A percentile compares a stretch with the other conserved stretches of the same genome.
These are phyloP conservation scores for Siniperca undulata DNA, from an alignment of 2,797 vertebrate species.

Conservation along the genomic window DNA sequence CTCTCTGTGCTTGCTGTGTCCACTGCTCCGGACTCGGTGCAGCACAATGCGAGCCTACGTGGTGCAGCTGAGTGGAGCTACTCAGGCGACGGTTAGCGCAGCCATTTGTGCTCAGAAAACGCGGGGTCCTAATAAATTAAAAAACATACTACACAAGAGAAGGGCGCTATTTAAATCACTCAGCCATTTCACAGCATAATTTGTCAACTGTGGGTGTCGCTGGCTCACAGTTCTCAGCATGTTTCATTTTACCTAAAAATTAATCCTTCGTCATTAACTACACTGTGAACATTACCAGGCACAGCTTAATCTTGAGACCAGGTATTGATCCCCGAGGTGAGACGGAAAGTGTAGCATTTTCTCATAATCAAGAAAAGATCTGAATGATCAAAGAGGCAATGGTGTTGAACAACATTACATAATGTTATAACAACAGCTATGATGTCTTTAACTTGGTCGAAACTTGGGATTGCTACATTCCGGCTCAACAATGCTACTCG, in stretches of 20 bases:
- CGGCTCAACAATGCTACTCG: conserved; percentile 28
- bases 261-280: not conserved
- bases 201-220: not conserved
- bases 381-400: not conserved
- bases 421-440: not conserved
- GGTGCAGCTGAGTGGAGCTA: conserved; percentile 48
- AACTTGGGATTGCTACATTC: conserved; percentile 56
- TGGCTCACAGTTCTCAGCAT: not conserved
- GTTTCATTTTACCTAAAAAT: not conserved
- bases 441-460: conserved; percentile 34
- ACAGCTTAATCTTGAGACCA: not conserved
- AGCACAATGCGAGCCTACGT: conserved; percentile 34
- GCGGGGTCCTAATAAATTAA: conserved; percentile 39
- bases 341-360: not conserved
- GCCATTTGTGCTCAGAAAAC: conserved; percentile 65
- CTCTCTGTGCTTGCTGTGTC: conserved; percentile 13
- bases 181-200: too few species aligned
- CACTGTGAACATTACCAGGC: not conserved
- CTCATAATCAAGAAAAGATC: not conserved
- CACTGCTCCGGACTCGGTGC: conserved; percentile 16
- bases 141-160: not conserved
- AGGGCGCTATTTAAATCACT: not conserved
- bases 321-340: not conserved
- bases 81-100: conserved; percentile 57
- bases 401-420: not conserved